Evolutionary conservation across 2,113 vertebrate species (phyloP).

Genomic region (Siniperca chuatsi): DNA sequence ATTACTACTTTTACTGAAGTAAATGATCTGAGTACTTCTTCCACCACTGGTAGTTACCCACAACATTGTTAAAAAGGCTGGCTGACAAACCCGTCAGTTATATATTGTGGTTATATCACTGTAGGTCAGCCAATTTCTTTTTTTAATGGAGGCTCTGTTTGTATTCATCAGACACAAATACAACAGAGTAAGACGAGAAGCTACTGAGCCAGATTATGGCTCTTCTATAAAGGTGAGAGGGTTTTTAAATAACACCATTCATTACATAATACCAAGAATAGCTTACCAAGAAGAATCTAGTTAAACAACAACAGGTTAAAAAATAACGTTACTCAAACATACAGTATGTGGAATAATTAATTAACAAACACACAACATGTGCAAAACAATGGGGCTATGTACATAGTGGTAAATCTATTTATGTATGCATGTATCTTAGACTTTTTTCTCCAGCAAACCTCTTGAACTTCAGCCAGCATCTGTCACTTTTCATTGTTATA

Average conservation of each 20-base stretch:
- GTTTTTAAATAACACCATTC: constrained; percentile 57
- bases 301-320: constrained; percentile 21
- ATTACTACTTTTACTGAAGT: not conserved
- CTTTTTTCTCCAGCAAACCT: not conserved
- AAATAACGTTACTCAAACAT: constrained; percentile 8
- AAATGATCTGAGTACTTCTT: not conserved
- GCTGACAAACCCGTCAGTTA: not conserved
- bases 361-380: not conserved
- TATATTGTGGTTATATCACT: not conserved
- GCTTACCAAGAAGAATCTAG: constrained; percentile 37
- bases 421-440: not conserved
- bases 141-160: not conserved
- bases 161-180: constrained; percentile 38
- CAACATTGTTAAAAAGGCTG: not conserved
- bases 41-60: not conserved
- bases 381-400: not conserved
- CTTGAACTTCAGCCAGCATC: not conserved
- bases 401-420: not conserved
- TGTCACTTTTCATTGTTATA: not conserved
- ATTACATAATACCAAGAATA: constrained; percentile 48
- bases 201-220: constrained; percentile 53
- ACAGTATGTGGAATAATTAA: not conserved
- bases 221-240: not conserved
- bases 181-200: constrained; percentile 28
- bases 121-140: not conserved